Base-by-base conservation (phyloP, 2,797 vertebrate genomes). In the Kryptolebias ocellatus region DNA sequence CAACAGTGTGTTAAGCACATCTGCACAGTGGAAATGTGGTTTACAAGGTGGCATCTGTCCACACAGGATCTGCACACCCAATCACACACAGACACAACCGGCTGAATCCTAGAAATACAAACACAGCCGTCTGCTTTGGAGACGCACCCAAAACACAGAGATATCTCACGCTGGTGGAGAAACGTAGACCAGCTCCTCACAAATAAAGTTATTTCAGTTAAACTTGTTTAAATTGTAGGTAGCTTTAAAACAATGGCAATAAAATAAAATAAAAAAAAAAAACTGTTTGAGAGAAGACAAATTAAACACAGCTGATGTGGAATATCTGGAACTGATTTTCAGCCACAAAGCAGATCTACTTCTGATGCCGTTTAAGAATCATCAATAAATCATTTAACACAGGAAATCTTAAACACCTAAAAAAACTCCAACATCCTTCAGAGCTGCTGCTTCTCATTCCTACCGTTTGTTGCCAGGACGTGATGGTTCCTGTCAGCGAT, bases 381-480 rank as follows among this genome's bases (percentile, higher is more conserved):
- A 31, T 31, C 31, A 31, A 4, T 31, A 31, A 7, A 7, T 24
- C 20, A 24, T 1, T 24, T 24, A 24, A 24, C 20, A 24, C 20
- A 24, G 20, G 20, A 24, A 24, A 24, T 24, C 20, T 24, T 1
- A 24, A 24, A 24, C 20, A 24, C 20, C 20, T 24, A 34, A 4
- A 34, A 34, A 1, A 49, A 18, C 28, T 44, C 28, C 27, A 44
- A 7, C 34, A 64, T 42, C 55, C 14, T 15, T 20, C 18, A 46
- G 20, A 2, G 20, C 53, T 34, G 3, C 51, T 24, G 34, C 10
- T 27, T n/a, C 56, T 50, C 47, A 1, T 62, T 66, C 92, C 87
- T 92, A 93, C 92, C 91, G 91, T 92, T 59, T 53, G 83, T 4
- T 91, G 88, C 88, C 90, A 92, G 81, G 89, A 66, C 1, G 87